Evolutionary conservation across 1,140 invertebrate genomes (phyloP), one percentile per base, ranked within the genome.

Genomic region (Caenorhabditis brenneri): DNA sequence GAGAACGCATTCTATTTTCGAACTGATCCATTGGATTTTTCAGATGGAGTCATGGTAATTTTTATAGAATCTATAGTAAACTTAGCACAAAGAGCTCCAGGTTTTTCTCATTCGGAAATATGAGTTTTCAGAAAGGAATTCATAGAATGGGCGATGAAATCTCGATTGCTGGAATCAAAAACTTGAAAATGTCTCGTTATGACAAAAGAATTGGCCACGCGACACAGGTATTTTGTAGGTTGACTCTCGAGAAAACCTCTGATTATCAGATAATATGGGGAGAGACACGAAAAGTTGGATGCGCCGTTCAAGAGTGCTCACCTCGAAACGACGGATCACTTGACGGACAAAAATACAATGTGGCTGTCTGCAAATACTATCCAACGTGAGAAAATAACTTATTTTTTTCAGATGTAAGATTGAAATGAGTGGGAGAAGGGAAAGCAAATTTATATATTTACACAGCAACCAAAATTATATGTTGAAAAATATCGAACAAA

Each of bases 301-400:
- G 65, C 65, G 12, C 65, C 1, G 36, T 74, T 24, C 65, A 74
- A 42, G 65, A 74, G 65, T 74, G 65, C 36, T 9, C 65, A 15
- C 36, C 65, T 42, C 65, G 65, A 74, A 15, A 39, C 6, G 65
- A 74, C n/a, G 65, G 65, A 31, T 74, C 65, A 42, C 65, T 74
- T 46, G 65, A 27, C 36, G 65, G 65, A 74, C 65, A 74, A 42
- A 74, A 74, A 22, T 42, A 46, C 65, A 74, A 74, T 46, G 65
- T 74, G 65, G 65, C 65, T 42, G 65, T 74, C 24, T 74, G 65
- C 36, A 74, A 74, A 74, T 74, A 74, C 65, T 42, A 74, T 74
- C 65, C 65, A 24, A 74, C 65, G 65, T 74, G 65, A 74, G 65
- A 74, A 74, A 10, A n/a, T n/a, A n/a, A n/a, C n/a, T n/a, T n/a